Evolutionary conservation across 2,113 vertebrate genomes (phyloP), one percentile per base, ranked within the genome.

Genomic region (rat (Rattus norvegicus)): DNA sequence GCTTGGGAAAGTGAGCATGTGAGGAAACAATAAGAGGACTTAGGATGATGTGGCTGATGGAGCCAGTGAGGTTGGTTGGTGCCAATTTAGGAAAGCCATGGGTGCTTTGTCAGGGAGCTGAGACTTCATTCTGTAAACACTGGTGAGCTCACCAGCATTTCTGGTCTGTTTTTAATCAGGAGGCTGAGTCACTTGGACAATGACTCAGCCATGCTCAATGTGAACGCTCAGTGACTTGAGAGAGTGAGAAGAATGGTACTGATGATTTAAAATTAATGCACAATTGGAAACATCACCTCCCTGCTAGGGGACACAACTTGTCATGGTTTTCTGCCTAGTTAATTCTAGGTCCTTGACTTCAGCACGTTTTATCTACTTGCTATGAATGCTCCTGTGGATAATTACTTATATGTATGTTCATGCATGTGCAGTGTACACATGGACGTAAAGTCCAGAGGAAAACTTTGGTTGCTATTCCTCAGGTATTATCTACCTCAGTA

Each of bases 221-320:
- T 95, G 88, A 97, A 95, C 91, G 96, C 93, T 91, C 93, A 70
- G 20, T 95, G 96, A 91, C 86, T 95, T 88, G 47, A 61, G 76
- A 43, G 95, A 92, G 97, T 93, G 87, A 87, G 79, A 92, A 69
- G 92, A 92, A 92, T 89, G 43, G 75, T 88, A 43, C n/a, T 75
- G 73, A 81, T 91, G 79, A 89, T 91, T 72, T 95, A 87, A 93
- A 97, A 94, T 59, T 87, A 92, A 95, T 61, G 73, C 92, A 79
- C 49, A 36, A 28, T 2, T 77, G 92, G 43, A 77, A 92, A 65
- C 63, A 59, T 24, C 16, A 54, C 28, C 56, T 85, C 47, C 72
- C 43, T 59, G 70, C 16, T 33, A 0, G 16, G 17, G 67, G 76
- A 39, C 22, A 16, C 8, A n/a, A n/a, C 36, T 20, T 59, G 59